phyloP scores from a whole-genome alignment of 1,140 invertebrate species.

The Pseudomyrmex gracilis region DNA sequence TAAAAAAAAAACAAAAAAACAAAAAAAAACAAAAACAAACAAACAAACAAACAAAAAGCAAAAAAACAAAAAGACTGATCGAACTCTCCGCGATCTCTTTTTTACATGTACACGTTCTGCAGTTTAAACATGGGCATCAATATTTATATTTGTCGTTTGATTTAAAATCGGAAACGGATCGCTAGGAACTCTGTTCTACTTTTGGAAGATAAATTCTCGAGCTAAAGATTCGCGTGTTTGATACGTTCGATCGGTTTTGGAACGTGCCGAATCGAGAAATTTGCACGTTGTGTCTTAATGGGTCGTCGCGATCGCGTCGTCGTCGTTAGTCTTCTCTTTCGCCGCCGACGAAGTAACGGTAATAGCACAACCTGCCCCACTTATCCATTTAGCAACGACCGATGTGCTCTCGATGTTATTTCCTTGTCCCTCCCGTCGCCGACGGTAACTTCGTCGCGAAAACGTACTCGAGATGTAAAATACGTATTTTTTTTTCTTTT shows the following conservation, averaged over 20 bases:
- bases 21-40: no score
- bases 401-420: slow-evolving; percentile 65
- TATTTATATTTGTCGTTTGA: no score
- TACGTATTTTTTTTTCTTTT: not conserved
- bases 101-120: no score
- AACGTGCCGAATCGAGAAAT: slow-evolving; percentile 24
- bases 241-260: not conserved
- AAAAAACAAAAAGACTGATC: not conserved
- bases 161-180: no score
- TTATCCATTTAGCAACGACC: slow-evolving; percentile 79
- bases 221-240: no score
- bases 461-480: not conserved
- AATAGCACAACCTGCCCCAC: slow-evolving; percentile 81
- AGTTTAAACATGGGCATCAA: no score
- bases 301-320: slow-evolving; percentile 34
- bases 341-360: slow-evolving; percentile 73
- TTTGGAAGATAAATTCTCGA: no score
- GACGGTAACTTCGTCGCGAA: slow-evolving; percentile 7
- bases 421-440: slow-evolving; percentile 21
- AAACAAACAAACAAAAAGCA: no score
- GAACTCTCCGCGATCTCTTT: not conserved
- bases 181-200: no score
- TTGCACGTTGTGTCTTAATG: slow-evolving; percentile 38
- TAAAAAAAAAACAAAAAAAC: no score
- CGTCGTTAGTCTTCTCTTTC: slow-evolving; percentile 25